phyloP scores from a whole-genome alignment of 1,140 invertebrate genomes.

The Drosophila nigromelanica region DNA sequence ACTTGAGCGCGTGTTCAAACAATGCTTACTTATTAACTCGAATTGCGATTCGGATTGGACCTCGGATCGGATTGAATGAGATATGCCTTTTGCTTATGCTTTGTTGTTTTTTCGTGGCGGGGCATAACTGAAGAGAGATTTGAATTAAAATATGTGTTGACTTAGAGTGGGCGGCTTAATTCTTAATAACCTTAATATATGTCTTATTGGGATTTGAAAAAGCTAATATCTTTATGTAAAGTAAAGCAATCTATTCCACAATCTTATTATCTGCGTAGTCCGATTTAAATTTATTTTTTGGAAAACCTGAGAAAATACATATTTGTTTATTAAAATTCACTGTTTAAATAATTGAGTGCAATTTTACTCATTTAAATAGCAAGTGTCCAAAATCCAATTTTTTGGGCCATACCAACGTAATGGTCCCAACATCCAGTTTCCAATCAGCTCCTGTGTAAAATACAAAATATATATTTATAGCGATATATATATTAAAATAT shows the following conservation, averaged over 20 bases:
- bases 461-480: background rate
- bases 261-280: too few species aligned
- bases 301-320: too few species aligned
- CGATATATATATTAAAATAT: background rate
- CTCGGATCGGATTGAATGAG: background rate
- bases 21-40: conserved; percentile 51
- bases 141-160: background rate
- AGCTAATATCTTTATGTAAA: background rate
- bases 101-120: conserved; percentile 13
- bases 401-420: too few species aligned
- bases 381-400: too few species aligned
- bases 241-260: background rate
- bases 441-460: background rate
- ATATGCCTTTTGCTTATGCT: background rate
- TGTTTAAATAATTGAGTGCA: too few species aligned
- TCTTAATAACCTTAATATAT: too few species aligned
- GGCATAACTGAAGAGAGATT: background rate
- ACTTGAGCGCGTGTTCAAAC: conserved; percentile 77
- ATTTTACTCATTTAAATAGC: too few species aligned
- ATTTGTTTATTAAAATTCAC: too few species aligned
- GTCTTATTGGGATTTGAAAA: too few species aligned
- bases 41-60: conserved; percentile 34
- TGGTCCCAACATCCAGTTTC: background rate
- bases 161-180: background rate
- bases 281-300: too few species aligned